Conservation (phyloP, 35 echinoderm and acorn worm genomes). For the Hemicentrotus pulcherrimus region DNA sequence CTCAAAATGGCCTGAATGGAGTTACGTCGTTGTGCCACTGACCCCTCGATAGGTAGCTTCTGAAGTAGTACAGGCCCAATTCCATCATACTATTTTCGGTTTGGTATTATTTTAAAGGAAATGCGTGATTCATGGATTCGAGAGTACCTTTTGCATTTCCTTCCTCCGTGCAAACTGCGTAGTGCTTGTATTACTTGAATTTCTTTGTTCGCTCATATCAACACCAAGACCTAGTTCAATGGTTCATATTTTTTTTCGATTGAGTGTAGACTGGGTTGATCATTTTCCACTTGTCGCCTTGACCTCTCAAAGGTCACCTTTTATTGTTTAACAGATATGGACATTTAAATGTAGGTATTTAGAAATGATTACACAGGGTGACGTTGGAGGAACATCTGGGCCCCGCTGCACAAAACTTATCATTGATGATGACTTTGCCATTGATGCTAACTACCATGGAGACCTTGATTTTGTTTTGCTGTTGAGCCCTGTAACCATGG, state of each 20-base stretch:
- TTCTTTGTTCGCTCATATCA: neutral
- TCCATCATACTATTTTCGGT: neutral
- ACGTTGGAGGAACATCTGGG: too few species aligned
- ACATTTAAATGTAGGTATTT: neutral
- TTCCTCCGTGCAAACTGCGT: neutral
- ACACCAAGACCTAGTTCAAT: neutral
- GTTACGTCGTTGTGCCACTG: too few species aligned
- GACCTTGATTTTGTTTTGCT: too few species aligned
- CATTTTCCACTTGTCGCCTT: neutral
- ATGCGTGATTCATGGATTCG: slow-evolving; percentile 40
- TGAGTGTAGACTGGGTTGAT: neutral
- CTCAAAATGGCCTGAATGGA: too few species aligned
- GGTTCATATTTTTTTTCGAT: neutral
- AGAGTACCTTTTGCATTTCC: neutral
- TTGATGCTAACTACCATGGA: too few species aligned
- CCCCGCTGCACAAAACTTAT: too few species aligned
- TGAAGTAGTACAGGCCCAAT: too few species aligned
- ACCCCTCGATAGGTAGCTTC: too few species aligned
- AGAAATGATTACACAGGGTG: too few species aligned
- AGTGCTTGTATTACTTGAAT: neutral
- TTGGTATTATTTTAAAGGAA: slow-evolving; percentile 6
- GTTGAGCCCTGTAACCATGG: too few species aligned
- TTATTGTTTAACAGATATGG: neutral
- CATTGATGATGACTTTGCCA: too few species aligned
- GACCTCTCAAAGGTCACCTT: neutral